Percentiles rank a stretch among this genome's conserved stretches.
phyloP scores from a whole-genome alignment of 2,113 vertebrate genomes.

The Dicaeum eximium region DNA sequence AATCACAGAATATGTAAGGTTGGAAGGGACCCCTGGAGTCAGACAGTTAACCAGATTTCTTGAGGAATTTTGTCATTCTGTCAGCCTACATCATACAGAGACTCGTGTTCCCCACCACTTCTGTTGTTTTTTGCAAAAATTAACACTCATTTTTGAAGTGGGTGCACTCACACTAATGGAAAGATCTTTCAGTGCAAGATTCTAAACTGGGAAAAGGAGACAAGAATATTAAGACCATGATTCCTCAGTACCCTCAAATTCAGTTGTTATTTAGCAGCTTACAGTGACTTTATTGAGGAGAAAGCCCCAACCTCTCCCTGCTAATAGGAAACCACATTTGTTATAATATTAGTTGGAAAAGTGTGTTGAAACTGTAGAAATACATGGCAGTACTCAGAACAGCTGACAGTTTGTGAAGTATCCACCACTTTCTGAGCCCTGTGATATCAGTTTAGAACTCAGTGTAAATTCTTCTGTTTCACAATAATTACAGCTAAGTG shows the following conservation, averaged over 20 bases:
- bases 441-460: background rate
- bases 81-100: background rate
- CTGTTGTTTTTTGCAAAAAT: background rate
- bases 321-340: background rate
- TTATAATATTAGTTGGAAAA: background rate
- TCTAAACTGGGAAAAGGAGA: background rate
- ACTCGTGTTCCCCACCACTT: fast-evolving
- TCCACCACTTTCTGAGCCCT: background rate
- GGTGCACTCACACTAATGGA: background rate
- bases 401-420: background rate
- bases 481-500: background rate
- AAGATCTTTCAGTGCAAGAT: background rate
- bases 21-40: background rate
- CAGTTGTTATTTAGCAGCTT: background rate
- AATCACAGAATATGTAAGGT: background rate
- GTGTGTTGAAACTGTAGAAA: background rate
- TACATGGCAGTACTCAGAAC: background rate
- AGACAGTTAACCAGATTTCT: background rate
- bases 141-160: background rate
- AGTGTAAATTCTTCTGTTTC: background rate
- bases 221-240: background rate
- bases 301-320: background rate
- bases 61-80: background rate
- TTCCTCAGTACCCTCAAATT: background rate
- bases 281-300: background rate